phyloP scores from a whole-genome alignment of 1,140 invertebrate genomes.

The Acromyrmex charruanus region DNA sequence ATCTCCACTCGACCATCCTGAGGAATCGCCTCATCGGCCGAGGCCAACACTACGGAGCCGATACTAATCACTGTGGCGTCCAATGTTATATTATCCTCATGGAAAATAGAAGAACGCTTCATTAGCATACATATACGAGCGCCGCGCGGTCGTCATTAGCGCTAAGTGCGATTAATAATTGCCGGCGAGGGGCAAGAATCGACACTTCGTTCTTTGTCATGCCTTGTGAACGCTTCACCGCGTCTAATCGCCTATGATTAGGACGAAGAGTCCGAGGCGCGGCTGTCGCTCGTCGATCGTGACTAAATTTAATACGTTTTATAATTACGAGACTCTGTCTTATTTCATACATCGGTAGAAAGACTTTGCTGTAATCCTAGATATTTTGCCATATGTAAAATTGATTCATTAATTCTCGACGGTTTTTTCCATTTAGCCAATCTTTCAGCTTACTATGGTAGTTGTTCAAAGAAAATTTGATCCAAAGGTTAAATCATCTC shows the following conservation, averaged over 20 bases:
- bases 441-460: neutral
- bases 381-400: neutral
- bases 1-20: constrained; percentile 58
- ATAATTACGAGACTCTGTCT: neutral
- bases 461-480: neutral
- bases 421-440: neutral
- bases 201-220: constrained; percentile 73
- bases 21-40: constrained; percentile 67
- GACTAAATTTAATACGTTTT: constrained; percentile 38
- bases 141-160: constrained; percentile 72
- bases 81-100: constrained; percentile 71
- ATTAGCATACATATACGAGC: constrained; percentile 74
- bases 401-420: constrained; percentile 12
- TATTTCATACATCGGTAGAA: neutral
- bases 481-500: neutral
- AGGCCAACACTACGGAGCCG: constrained; percentile 52
- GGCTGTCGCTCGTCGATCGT: constrained; percentile 50
- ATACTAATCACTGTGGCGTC: constrained; percentile 73
- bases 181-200: constrained; percentile 71
- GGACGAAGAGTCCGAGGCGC: constrained; percentile 68
- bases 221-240: constrained; percentile 36
- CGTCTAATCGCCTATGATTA: constrained; percentile 73
- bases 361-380: neutral
- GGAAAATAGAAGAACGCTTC: constrained; percentile 74
- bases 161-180: constrained; percentile 77